These are phyloP conservation scores for Sceliomorpha sp. DNA, from an alignment of 2,888 invertebrate species.

Conservation along the genomic window DNA sequence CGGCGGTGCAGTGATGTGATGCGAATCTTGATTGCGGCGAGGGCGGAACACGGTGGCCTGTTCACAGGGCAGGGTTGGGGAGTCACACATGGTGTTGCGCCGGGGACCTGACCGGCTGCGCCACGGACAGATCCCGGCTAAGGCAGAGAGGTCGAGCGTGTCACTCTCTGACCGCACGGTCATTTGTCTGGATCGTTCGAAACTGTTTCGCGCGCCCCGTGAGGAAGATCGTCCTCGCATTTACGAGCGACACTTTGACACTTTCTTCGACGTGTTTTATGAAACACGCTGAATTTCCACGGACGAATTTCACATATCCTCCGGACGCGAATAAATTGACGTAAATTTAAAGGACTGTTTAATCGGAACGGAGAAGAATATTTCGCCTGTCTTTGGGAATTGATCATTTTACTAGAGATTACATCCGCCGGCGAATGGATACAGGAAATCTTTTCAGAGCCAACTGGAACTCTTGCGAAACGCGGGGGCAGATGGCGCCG, in stretches of 20 bases:
- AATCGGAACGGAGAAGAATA: too few relatives aligned
- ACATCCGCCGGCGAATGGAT: too few relatives aligned
- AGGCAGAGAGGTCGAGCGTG: constrained; percentile 72
- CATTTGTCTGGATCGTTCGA: constrained; percentile 76
- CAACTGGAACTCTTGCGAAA: constrained; percentile 37
- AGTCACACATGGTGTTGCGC: constrained; percentile 52
- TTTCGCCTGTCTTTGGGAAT: too few relatives aligned
- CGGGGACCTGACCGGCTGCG: constrained; percentile 36
- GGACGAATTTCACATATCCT: too few relatives aligned
- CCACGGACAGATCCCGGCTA: constrained; percentile 52
- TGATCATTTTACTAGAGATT: too few relatives aligned
- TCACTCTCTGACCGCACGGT: constrained; percentile 73
- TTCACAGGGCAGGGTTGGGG: constrained; percentile 30
- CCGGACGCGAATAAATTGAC: too few relatives aligned
- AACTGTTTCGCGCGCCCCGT: constrained; percentile 57
- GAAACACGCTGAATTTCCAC: too few relatives aligned
- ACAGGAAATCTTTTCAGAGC: constrained; percentile 24
- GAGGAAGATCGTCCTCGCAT: constrained; percentile 55
- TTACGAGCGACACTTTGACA: too few relatives aligned
- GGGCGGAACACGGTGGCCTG: constrained; percentile 36
- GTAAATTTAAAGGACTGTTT: too few relatives aligned
- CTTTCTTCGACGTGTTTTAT: too few relatives aligned
- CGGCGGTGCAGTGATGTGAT: too few relatives aligned
- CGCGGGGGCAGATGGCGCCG: constrained; percentile 26
- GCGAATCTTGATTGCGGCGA: constrained; percentile 61